Base-by-base conservation (phyloP, 2,888 invertebrate species). In the Lydus trimaculatus region DNA sequence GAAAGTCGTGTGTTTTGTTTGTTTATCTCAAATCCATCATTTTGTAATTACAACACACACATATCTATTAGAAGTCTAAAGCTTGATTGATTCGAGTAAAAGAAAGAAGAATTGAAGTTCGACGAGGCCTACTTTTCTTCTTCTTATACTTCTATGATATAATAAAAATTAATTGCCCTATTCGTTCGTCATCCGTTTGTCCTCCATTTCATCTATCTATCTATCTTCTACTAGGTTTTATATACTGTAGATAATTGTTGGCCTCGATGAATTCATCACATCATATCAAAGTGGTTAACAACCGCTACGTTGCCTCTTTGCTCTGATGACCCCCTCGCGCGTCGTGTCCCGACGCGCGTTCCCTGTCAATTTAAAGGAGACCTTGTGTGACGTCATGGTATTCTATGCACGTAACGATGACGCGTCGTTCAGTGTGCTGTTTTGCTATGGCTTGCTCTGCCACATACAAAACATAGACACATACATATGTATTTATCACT, bases 381-480 rank as follows among this genome's bases (percentile, higher is more conserved):
- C 71, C 68, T 75, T 67, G 70, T 66, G 64, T 75, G 74, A 75
- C 75, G 75, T 75, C 75, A 75, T 69, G 43, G 59, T 67, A 77
- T 74, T 76, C 77, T 71, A 74, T 71, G 72, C 75, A 77, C 74
- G 77, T 76, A 75, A 75, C 69, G 72, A 74, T 75, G 76, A 75
- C 75, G 76, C 70, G 65, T 61, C 63, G 63, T 65, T n/a, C n/a
- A n/a, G n/a, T 72, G 52, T 62, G 64, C 63, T 71, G 72, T 70
- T 73, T 68, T 68, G 65, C 61, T 67, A 31, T 48, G 9, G 20
- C 52, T 52, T 25, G 5, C 15, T n/a, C 33, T 52, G 23, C 13
- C 23, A 52, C 25, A 52, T 52, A 52, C 52, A 52, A 48, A n/a
- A 23, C 13, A 13, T 3, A 52, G 4, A 52, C 52, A 52, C 11